These are phyloP conservation scores for Phengaris alcon DNA, from an alignment of 2,888 invertebrate species.

Conservation along the genomic window DNA sequence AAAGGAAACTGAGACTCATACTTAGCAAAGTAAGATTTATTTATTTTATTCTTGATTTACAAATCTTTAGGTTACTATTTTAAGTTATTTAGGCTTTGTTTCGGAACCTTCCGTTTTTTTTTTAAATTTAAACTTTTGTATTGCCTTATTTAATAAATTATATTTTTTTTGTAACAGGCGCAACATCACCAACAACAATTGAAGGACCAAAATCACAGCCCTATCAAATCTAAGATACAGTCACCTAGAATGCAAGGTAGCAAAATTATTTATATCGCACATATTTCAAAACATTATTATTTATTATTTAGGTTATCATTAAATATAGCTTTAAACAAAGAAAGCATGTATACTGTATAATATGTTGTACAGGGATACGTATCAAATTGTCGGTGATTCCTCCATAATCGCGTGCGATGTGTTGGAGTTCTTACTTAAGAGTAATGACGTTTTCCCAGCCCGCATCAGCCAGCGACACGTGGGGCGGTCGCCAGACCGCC, in stretches of 20 bases:
- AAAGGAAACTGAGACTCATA: conserved; percentile 90
- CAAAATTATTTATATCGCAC: conserved; percentile 36
- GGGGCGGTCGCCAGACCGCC: conserved; percentile 84
- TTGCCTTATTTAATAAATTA: too few relatives aligned
- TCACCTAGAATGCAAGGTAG: conserved; percentile 75
- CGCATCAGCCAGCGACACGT: conserved; percentile 63
- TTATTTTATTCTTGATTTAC: background rate
- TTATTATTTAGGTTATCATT: too few relatives aligned
- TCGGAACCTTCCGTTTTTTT: too few relatives aligned
- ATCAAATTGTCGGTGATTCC: too few relatives aligned
- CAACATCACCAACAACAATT: conserved; percentile 93
- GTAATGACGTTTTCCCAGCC: conserved; percentile 44
- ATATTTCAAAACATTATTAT: too few relatives aligned
- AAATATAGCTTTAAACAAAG: too few relatives aligned
- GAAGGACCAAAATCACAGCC: conserved; percentile 82
- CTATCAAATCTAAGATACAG: conserved; percentile 64
- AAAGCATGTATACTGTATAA: too few relatives aligned
- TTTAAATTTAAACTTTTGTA: too few relatives aligned
- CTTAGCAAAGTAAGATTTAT: conserved; percentile 82
- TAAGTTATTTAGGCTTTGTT: too few relatives aligned
- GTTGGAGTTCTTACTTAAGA: too few relatives aligned
- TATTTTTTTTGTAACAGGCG: conserved; percentile 67
- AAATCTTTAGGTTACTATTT: background rate
- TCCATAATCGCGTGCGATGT: too few relatives aligned
- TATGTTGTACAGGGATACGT: too few relatives aligned